Evolutionary conservation across 2,797 vertebrate species (phyloP).

Genomic region (Manis crassicaudata): DNA sequence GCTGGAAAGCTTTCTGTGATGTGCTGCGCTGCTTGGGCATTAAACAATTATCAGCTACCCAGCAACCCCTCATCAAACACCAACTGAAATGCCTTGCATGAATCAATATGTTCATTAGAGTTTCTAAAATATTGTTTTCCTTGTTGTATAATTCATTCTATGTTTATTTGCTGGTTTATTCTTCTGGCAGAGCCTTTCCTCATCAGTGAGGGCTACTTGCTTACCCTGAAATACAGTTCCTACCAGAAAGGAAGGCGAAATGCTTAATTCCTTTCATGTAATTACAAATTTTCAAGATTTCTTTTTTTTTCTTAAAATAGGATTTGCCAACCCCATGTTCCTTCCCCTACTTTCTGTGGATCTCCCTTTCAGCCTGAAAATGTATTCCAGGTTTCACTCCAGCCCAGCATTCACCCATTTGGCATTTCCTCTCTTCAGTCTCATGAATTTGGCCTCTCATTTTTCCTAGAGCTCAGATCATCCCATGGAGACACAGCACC

Average conservation of each 20-base stretch:
- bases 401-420: not conserved
- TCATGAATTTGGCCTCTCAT: not conserved
- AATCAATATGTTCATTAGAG: not conserved
- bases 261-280: not conserved
- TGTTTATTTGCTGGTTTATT: not conserved
- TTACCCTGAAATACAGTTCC: not conserved
- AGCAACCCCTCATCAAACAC: not conserved
- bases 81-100: not conserved
- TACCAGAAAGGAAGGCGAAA: not conserved
- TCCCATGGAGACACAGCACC: not conserved
- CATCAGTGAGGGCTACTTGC: not conserved
- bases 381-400: not conserved
- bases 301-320: not conserved
- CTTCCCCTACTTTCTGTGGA: not conserved
- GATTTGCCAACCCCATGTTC: not conserved
- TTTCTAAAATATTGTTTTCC: constrained; percentile 13
- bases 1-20: not conserved
- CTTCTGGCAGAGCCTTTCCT: not conserved
- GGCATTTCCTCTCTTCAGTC: not conserved
- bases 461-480: constrained; percentile 11
- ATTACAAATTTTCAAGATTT: not conserved
- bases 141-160: not conserved
- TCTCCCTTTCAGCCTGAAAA: constrained; percentile 6
- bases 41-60: not conserved
- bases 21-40: not conserved